Percentiles rank a stretch among this genome's conserved stretches.
Conservation (phyloP, 2,888 invertebrate species). For the Hypomecis atomaria region DNA sequence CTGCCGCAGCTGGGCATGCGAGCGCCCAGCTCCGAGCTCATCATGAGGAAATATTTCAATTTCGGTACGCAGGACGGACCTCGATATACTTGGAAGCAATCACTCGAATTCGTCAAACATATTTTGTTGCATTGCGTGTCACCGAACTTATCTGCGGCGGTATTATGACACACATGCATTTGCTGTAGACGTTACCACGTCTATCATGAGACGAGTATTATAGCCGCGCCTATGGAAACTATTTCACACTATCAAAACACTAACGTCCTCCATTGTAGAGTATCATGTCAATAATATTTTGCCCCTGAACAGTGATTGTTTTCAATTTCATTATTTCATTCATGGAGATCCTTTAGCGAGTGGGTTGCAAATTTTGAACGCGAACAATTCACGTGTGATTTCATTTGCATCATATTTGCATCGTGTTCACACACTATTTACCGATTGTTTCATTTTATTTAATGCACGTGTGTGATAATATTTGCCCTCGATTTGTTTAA, state of each 20-base stretch:
- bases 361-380: constrained; percentile 20
- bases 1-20: constrained; percentile 83
- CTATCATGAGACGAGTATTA: background rate
- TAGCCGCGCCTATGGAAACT: constrained; percentile 3
- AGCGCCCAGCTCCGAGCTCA: constrained; percentile 81
- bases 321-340: constrained; percentile 38
- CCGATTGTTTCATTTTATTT: constrained; percentile 14
- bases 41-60: constrained; percentile 85
- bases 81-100: constrained; percentile 57
- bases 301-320: constrained; percentile 46
- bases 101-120: constrained; percentile 51
- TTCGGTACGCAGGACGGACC: constrained; percentile 75
- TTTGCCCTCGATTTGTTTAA: constrained; percentile 51
- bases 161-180: constrained; percentile 70
- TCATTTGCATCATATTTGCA: constrained; percentile 23
- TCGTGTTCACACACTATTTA: constrained; percentile 19
- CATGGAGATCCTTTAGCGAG: constrained; percentile 18
- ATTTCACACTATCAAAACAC: constrained; percentile 6
- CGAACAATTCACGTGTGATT: constrained; percentile 24
- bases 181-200: background rate
- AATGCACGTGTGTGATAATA: constrained; percentile 66
- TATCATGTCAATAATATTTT: constrained; percentile 20
- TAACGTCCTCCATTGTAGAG: constrained; percentile 22
- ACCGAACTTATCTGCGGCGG: constrained; percentile 61
- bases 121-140: constrained; percentile 66